phyloP scores from a whole-genome alignment of 2,113 vertebrate genomes.

The Equus quagga region DNA sequence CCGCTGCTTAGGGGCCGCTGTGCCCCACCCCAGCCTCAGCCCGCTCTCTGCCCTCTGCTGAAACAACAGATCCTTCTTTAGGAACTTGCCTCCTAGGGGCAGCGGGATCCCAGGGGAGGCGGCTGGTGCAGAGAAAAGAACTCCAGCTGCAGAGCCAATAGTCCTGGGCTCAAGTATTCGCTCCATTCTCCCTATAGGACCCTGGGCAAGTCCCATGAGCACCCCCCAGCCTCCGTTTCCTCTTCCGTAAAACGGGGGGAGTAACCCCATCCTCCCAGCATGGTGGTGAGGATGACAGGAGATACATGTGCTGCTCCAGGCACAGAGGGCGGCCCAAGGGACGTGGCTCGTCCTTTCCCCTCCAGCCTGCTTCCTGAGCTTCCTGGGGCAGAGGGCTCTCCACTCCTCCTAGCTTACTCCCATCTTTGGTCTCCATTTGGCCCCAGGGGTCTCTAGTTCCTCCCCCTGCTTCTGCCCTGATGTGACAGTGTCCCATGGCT shows the following conservation, averaged over 20 bases:
- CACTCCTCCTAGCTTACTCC: background rate
- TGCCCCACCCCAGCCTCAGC: background rate
- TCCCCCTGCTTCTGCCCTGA: constrained; percentile 19
- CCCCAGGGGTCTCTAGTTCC: background rate
- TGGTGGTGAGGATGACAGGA: background rate
- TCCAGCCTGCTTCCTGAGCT: background rate
- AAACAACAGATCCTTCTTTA: background rate
- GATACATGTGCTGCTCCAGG: background rate
- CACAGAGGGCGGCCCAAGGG: too few relatives aligned
- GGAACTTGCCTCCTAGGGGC: background rate
- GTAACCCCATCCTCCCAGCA: background rate
- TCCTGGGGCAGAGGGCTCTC: background rate
- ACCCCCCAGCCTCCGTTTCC: background rate
- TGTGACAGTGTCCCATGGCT: background rate
- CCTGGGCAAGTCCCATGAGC: background rate
- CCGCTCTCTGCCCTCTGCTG: background rate
- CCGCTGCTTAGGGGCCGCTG: background rate
- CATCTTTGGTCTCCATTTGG: background rate
- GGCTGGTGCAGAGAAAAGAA: background rate
- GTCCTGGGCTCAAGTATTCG: background rate
- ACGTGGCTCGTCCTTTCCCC: background rate
- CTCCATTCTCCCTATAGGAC: background rate
- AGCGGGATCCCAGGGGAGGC: too few relatives aligned
- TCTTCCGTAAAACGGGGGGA: background rate
- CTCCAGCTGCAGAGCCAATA: background rate